These are phyloP conservation scores for Cacatua alba DNA, from an alignment of 2,113 vertebrate species.

Conservation along the genomic window DNA sequence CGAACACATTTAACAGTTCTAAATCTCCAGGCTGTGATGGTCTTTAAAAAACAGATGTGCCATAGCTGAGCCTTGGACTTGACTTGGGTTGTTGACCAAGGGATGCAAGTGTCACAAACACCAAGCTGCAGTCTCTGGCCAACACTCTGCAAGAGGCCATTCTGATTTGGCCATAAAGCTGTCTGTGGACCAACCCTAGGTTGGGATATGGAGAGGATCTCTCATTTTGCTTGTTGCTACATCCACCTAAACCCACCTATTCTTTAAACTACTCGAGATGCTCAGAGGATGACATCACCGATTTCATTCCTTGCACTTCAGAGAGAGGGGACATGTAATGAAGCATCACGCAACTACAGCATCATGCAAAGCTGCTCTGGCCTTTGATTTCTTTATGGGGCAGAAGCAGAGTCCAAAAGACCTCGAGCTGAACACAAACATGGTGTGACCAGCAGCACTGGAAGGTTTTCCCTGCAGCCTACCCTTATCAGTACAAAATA, in stretches of 20 bases:
- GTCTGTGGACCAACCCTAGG: background rate
- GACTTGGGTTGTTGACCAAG: background rate
- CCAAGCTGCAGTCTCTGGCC: background rate
- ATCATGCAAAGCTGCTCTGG: background rate
- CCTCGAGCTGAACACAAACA: fast-evolving
- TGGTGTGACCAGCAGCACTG: background rate
- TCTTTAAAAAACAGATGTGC: background rate
- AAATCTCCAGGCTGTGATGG: background rate
- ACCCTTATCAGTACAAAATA: background rate
- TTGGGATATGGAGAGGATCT: background rate
- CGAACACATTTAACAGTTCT: background rate
- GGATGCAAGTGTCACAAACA: background rate
- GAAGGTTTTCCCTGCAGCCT: background rate
- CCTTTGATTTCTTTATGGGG: background rate
- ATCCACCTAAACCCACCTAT: background rate
- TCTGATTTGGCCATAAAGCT: background rate
- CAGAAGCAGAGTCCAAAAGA: background rate
- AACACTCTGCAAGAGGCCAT: background rate
- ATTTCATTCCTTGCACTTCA: background rate
- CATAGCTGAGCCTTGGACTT: background rate
- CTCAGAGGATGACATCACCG: background rate
- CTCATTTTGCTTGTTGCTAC: background rate
- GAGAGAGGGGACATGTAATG: background rate
- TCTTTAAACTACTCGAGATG: background rate
- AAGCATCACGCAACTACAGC: background rate